These are phyloP conservation scores for Acrossocheilus fasciatus DNA, from an alignment of 2,797 vertebrate genomes.

Conservation along the genomic window DNA sequence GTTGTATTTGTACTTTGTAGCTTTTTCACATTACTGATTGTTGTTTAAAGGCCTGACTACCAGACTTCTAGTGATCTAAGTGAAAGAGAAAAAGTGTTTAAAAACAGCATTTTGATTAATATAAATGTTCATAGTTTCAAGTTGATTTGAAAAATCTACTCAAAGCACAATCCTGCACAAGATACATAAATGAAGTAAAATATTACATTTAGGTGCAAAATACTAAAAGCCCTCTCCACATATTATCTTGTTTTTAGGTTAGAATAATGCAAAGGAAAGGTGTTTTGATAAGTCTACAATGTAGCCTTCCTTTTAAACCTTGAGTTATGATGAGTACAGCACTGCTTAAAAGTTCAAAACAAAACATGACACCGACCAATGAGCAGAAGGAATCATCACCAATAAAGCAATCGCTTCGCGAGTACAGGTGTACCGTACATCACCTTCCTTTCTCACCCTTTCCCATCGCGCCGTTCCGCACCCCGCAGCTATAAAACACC, in stretches of 20 bases:
- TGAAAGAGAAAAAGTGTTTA: not conserved
- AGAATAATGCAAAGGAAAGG: not conserved
- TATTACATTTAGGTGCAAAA: not conserved
- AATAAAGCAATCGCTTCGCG: slow-evolving; percentile 33
- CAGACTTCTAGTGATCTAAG: not conserved
- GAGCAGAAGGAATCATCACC: slow-evolving; percentile 30
- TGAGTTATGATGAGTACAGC: not conserved
- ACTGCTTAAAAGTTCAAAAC: slow-evolving; percentile 4
- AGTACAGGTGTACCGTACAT: slow-evolving; percentile 43
- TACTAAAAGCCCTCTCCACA: not conserved
- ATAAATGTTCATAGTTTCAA: not conserved
- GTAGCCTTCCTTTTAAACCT: not conserved
- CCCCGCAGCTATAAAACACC: slow-evolving; percentile 45
- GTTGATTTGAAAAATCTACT: not conserved
- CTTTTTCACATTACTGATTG: not conserved
- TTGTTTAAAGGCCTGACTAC: not conserved
- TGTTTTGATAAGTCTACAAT: not conserved
- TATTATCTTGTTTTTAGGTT: not conserved
- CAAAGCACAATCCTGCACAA: not conserved
- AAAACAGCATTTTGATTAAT: not conserved
- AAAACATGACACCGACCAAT: not conserved
- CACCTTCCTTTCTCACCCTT: slow-evolving; percentile 55
- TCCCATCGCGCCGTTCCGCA: slow-evolving; percentile 23
- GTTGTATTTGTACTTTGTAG: not conserved
- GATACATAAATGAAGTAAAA: not conserved